Conservation (phyloP, 2,113 vertebrate genomes). For the Paedocypris sp. region DNA sequence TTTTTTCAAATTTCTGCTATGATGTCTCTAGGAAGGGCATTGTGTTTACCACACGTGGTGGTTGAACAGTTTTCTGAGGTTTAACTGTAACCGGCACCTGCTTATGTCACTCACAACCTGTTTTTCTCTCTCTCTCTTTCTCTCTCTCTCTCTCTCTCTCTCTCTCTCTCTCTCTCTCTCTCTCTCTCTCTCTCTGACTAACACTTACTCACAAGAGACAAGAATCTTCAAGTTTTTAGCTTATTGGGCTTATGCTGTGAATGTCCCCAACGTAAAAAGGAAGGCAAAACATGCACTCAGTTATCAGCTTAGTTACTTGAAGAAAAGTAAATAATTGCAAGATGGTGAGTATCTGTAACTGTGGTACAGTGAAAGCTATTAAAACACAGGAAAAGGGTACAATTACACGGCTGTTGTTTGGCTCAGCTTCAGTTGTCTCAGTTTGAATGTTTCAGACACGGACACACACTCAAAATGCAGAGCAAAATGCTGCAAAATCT, state of each 20-base stretch:
- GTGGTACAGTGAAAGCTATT: constrained; percentile 65
- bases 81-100: not conserved
- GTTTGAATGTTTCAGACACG: too few species aligned
- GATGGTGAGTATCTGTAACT: constrained; percentile 59
- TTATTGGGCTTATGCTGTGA: constrained; percentile 23
- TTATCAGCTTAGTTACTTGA: constrained; percentile 34
- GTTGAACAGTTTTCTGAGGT: not conserved
- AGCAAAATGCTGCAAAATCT: too few species aligned
- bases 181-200: too few species aligned
- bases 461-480: too few species aligned
- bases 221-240: too few species aligned
- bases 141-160: not conserved
- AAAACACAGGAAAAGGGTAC: constrained; percentile 43
- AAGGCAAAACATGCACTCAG: constrained; percentile 38
- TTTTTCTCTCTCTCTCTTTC: not conserved
- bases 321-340: constrained; percentile 49
- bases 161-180: not conserved
- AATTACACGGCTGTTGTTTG: not conserved
- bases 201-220: too few species aligned
- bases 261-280: constrained; percentile 29
- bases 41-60: not conserved
- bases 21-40: too few species aligned
- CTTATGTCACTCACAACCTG: not conserved
- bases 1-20: too few species aligned
- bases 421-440: not conserved